A percentile compares a stretch with the other conserved stretches of the same genome.
Conservation (phyloP, 2,888 invertebrate genomes). For the Physocephala rufipes region DNA sequence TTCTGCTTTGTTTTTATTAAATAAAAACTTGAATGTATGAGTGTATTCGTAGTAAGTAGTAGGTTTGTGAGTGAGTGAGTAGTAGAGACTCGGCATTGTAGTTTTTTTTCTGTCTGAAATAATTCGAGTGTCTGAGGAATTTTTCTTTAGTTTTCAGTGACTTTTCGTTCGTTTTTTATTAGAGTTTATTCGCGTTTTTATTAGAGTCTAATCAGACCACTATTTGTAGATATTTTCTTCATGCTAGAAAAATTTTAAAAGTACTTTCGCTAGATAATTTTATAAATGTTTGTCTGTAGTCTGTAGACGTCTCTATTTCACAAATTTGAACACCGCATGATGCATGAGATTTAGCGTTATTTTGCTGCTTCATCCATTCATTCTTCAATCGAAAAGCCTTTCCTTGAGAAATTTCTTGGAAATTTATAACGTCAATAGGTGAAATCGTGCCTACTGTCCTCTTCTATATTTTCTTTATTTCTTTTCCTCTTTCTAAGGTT, state of each 20-base stretch:
- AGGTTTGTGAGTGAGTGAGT: too few relatives aligned
- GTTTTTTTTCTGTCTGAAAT: neutral
- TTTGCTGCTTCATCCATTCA: neutral
- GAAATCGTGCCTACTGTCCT: too few relatives aligned
- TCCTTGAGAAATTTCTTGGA: neutral
- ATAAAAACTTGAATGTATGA: neutral
- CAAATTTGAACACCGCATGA: slow-evolving; percentile 54
- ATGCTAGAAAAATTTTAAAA: too few relatives aligned
- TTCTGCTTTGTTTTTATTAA: neutral
- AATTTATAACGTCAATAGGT: neutral
- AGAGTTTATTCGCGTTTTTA: too few relatives aligned
- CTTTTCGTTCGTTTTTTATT: too few relatives aligned
- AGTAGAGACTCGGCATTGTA: neutral
- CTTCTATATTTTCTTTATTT: neutral
- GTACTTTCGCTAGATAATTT: too few relatives aligned
- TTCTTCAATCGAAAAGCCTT: neutral
- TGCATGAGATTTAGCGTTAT: slow-evolving; percentile 51
- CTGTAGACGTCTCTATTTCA: slow-evolving; percentile 33
- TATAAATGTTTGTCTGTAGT: neutral
- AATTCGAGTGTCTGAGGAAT: too few relatives aligned
- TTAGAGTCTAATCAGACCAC: too few relatives aligned
- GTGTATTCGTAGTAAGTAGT: neutral
- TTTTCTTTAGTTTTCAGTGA: too few relatives aligned
- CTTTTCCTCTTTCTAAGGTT: slow-evolving; percentile 5
- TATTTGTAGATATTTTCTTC: too few relatives aligned